Percentiles rank a stretch among this genome's conserved stretches.
These are phyloP conservation scores for Tolmerus cingulatus DNA, from an alignment of 2,888 invertebrate genomes.

Conservation along the genomic window DNA sequence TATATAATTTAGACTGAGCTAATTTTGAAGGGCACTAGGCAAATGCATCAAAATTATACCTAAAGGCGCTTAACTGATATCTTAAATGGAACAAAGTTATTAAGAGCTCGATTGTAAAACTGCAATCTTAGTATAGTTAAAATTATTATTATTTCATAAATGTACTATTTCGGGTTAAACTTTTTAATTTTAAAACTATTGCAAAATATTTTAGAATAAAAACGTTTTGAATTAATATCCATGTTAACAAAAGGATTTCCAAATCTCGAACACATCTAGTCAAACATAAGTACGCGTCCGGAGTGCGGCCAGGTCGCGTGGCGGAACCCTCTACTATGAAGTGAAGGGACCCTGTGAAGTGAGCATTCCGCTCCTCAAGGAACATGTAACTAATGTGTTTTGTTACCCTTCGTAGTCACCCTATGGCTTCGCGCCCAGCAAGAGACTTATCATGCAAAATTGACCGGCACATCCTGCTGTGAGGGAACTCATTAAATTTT, in stretches of 20 bases:
- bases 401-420: constrained; percentile 2
- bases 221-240: too few species aligned
- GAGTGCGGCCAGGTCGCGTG: constrained; percentile 16
- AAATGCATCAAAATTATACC: too few species aligned
- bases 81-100: too few species aligned
- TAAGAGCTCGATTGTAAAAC: too few species aligned
- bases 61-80: too few species aligned
- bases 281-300: constrained; percentile 15
- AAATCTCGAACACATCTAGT: constrained; percentile 6
- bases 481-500: constrained; percentile 40
- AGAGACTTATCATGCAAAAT: constrained; percentile 38
- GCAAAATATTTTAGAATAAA: too few species aligned
- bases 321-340: not conserved
- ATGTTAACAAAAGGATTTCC: not conserved
- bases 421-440: not conserved
- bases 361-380: not conserved
- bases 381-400: not conserved
- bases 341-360: not conserved
- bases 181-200: too few species aligned
- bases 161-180: too few species aligned
- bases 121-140: too few species aligned
- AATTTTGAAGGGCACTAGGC: too few species aligned
- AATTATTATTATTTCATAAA: too few species aligned
- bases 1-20: too few species aligned
- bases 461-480: constrained; percentile 41